Evolutionary conservation across 2,888 invertebrate genomes (phyloP), one percentile per base, ranked within the genome.

Genomic region (Beris chalybata): DNA sequence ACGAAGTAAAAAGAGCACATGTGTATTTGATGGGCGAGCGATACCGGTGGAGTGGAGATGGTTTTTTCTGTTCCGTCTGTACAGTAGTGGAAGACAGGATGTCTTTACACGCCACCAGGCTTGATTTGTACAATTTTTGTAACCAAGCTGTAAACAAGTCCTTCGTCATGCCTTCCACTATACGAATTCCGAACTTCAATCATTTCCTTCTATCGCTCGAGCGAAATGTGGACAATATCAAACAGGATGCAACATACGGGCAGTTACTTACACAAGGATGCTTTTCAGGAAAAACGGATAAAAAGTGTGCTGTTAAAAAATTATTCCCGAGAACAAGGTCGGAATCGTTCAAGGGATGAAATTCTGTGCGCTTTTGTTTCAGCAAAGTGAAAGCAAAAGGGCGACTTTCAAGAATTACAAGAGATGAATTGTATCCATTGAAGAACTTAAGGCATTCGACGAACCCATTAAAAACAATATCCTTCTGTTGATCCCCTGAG

Each of bases 401-500:
- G 12, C 53, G 29, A 22, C 6, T 30, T 6, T 53, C 53, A 53
- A 7, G 22, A 12, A 13, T 15, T 29, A 13, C 30, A 53, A 15
- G 29, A 7, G 5, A 12, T 1, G 12, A 15, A 7, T 48, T 48
- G 48, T 53, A 29, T 53, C 22, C 22, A 30, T 53, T 22, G 9
- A 53, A 29, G 29, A 30, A 30, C 30, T 15, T 29, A n/a, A 22
- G 48, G 50, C 48, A 58, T 58, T 22, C 57, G 50, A 22, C 22
- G 22, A 56, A 65, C 69, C 72, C 69, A 72, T 72, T 72, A 72
- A 71, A 71, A 72, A 70, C 71, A 72, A 72, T 72, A 72, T 72
- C 69, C 53, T 45, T 56, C 43, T 55, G 47, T 32, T 48, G 55
- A 64, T 43, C 64, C 32, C 47, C 13, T 30, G 47, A 13, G 15